phyloP scores from a whole-genome alignment of 2,888 invertebrate genomes.

The Operophtera brumata region DNA sequence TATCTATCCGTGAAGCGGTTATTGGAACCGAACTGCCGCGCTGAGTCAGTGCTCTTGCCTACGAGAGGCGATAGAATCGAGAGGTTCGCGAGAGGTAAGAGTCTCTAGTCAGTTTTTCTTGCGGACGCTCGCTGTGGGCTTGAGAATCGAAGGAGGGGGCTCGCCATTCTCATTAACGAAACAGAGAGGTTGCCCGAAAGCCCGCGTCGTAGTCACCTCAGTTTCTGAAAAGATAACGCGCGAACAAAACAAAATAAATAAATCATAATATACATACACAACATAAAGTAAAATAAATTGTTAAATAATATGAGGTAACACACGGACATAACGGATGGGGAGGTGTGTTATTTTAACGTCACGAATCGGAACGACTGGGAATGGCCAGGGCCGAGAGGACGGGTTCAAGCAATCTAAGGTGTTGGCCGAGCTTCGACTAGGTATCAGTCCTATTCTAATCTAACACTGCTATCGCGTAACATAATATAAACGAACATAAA shows the following conservation, averaged over 20 bases:
- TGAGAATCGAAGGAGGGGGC: slow-evolving; percentile 77
- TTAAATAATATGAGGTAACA: slow-evolving; percentile 35
- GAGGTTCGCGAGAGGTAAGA: slow-evolving; percentile 48
- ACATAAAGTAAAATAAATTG: slow-evolving; percentile 39
- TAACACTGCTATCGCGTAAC: slow-evolving; percentile 74
- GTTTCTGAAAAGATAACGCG: slow-evolving; percentile 73
- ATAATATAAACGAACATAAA: slow-evolving; percentile 56
- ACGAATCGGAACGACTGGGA: slow-evolving; percentile 17
- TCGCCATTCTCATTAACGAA: slow-evolving; percentile 81
- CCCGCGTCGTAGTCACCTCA: slow-evolving; percentile 83
- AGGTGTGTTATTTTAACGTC: slow-evolving; percentile 8
- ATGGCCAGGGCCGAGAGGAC: slow-evolving; percentile 54
- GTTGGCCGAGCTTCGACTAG: slow-evolving; percentile 71
- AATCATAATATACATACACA: slow-evolving; percentile 47
- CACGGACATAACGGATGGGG: slow-evolving; percentile 11
- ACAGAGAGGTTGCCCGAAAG: slow-evolving; percentile 91
- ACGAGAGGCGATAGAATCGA: slow-evolving; percentile 53
- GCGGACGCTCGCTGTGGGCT: slow-evolving; percentile 76
- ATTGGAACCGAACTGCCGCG: slow-evolving; percentile 57
- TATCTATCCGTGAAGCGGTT: slow-evolving; percentile 57
- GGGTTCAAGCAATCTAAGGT: slow-evolving; percentile 70
- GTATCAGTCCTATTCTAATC: slow-evolving; percentile 64
- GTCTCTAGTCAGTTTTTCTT: slow-evolving; percentile 71
- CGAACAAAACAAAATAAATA: slow-evolving; percentile 68
- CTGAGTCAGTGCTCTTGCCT: slow-evolving; percentile 60